phyloP scores from a whole-genome alignment of 1,140 invertebrate genomes.

The Lordiphosa stackelbergi region DNA sequence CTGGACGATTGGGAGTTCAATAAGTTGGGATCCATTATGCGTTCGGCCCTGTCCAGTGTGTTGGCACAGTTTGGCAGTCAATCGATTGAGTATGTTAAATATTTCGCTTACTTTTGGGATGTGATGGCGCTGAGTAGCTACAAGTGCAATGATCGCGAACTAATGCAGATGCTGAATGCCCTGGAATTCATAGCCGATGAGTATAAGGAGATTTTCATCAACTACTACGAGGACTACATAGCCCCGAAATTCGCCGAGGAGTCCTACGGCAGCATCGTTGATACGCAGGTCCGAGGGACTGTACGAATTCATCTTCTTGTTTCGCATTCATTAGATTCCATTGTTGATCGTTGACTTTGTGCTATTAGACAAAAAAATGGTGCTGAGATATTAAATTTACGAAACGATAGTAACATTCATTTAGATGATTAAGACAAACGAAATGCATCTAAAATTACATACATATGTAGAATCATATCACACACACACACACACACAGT shows the following conservation, averaged over 20 bases:
- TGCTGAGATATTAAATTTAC: conserved; percentile 59
- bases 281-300: conserved; percentile 54
- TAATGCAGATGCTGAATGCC: conserved; percentile 65
- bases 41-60: conserved; percentile 45
- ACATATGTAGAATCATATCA: conserved; percentile 38
- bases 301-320: conserved; percentile 12
- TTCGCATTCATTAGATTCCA: conserved; percentile 40
- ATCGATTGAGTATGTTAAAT: conserved; percentile 54
- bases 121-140: conserved; percentile 60
- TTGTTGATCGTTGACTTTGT: conserved; percentile 48
- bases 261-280: conserved; percentile 54
- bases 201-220: conserved; percentile 64
- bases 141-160: conserved; percentile 57
- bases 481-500: conserved; percentile 12
- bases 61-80: conserved; percentile 46
- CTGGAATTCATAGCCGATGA: conserved; percentile 62
- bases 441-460: conserved; percentile 13
- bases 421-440: conserved; percentile 43
- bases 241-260: conserved; percentile 61
- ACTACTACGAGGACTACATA: conserved; percentile 64
- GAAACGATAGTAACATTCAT: conserved; percentile 59
- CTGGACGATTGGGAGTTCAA: conserved; percentile 64
- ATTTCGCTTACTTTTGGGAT: conserved; percentile 63
- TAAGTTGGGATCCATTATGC: conserved; percentile 57
- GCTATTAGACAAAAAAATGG: conserved; percentile 54